Evolutionary conservation across 2,797 vertebrate genomes (phyloP).

Genomic region (Syndactyla subalaris): DNA sequence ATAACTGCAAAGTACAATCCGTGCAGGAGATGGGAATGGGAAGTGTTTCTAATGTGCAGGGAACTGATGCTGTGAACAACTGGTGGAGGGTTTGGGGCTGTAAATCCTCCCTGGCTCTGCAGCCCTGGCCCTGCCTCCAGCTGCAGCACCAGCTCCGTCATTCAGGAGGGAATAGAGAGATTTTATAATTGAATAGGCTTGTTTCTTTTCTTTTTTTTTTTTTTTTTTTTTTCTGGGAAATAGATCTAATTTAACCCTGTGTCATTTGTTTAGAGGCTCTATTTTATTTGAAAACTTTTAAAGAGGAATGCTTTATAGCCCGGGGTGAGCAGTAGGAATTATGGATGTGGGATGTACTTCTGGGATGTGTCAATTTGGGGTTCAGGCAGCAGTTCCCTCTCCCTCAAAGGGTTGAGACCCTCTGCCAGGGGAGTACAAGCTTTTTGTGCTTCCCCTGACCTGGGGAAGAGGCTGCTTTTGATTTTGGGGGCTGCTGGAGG

Average conservation of each 20-base stretch:
- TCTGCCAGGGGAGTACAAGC: accelerated
- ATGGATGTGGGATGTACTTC: not conserved
- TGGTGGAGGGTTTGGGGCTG: not conserved
- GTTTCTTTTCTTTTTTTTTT: not conserved
- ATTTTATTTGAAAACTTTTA: slow-evolving; percentile 23
- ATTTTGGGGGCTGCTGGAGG: not conserved
- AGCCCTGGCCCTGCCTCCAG: not conserved
- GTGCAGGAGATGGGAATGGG: not conserved
- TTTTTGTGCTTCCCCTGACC: not conserved
- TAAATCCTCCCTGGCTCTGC: not conserved
- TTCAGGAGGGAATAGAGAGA: not conserved
- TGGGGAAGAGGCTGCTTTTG: not conserved
- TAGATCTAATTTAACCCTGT: slow-evolving; percentile 2
- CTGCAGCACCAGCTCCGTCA: not conserved
- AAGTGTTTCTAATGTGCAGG: slow-evolving; percentile 15
- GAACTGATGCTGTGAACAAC: slow-evolving; percentile 12
- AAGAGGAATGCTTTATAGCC: not conserved
- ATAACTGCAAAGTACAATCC: slow-evolving; percentile 16
- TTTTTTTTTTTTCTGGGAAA: not conserved
- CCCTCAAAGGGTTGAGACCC: accelerated
- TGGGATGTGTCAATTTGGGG: not conserved
- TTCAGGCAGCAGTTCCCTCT: not conserved
- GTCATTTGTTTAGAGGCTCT: not conserved
- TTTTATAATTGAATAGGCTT: not conserved
- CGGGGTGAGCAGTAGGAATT: not conserved